Percentiles rank a stretch among this genome's conserved stretches.
These are phyloP conservation scores for Equus przewalskii DNA, from an alignment of 2,113 vertebrate genomes.

Conservation along the genomic window DNA sequence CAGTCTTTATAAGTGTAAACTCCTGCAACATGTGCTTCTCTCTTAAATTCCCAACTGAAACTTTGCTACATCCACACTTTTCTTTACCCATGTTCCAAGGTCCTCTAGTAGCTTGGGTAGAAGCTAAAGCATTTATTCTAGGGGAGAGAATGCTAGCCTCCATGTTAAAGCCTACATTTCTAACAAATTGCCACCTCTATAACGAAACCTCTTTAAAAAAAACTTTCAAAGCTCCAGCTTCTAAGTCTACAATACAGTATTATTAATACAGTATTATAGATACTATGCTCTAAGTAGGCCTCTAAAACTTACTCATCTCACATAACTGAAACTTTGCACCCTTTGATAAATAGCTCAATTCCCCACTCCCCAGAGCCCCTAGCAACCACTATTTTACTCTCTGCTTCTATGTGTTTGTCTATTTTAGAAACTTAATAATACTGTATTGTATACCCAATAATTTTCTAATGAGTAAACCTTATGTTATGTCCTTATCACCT, in stretches of 20 bases:
- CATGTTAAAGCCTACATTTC: neutral
- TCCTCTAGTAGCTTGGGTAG: neutral
- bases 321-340: neutral
- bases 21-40: neutral
- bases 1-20: neutral
- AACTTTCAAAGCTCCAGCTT: neutral
- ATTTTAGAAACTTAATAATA: neutral
- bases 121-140: neutral
- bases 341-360: neutral
- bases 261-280: neutral
- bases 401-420: neutral
- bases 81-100: neutral
- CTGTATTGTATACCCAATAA: neutral
- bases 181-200: neutral
- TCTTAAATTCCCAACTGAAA: constrained; percentile 12
- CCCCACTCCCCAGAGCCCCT: neutral
- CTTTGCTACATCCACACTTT: neutral
- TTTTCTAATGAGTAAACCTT: neutral
- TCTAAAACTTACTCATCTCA: neutral
- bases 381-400: neutral
- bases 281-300: neutral
- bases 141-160: neutral
- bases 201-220: neutral
- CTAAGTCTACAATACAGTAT: neutral
- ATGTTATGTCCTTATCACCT: neutral